These are phyloP conservation scores for Parazoanthus swiftii DNA, from an alignment of 92 coral and sea anemone species.

Conservation along the genomic window DNA sequence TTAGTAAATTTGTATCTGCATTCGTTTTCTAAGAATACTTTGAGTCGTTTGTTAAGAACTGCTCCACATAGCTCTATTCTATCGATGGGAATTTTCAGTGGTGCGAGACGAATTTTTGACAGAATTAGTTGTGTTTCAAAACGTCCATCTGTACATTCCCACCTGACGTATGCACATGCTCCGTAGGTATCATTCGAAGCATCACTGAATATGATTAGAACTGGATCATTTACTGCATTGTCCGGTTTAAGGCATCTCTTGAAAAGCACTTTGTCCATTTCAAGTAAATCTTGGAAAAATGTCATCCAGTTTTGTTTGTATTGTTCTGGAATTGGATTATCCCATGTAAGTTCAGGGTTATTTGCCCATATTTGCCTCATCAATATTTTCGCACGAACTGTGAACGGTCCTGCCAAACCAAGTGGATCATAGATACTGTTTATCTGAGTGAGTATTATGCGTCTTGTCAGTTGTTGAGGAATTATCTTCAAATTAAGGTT, in stretches of 20 bases:
- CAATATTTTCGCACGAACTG: conserved; percentile 48
- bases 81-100: conserved; percentile 58
- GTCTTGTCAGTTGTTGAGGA: conserved; percentile 35
- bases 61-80: conserved; percentile 58
- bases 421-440: conserved; percentile 17
- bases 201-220: conserved; percentile 49
- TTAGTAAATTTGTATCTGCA: conserved; percentile 39
- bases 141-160: conserved; percentile 42
- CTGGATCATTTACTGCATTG: conserved; percentile 33
- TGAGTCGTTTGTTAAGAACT: conserved; percentile 43
- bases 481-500: conserved; percentile 23
- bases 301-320: conserved; percentile 36
- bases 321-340: conserved; percentile 40
- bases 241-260: conserved; percentile 46
- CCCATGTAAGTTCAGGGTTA: conserved; percentile 26
- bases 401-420: conserved; percentile 44
- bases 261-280: conserved; percentile 37
- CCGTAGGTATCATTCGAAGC: conserved; percentile 57
- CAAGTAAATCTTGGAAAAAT: conserved; percentile 42
- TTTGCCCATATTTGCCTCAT: conserved; percentile 45
- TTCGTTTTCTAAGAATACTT: conserved; percentile 42
- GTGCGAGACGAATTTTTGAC: conserved; percentile 59
- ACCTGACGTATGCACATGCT: conserved; percentile 58
- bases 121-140: conserved; percentile 39
- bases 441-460: conserved; percentile 43